phyloP scores from a whole-genome alignment of 2,888 invertebrate genomes.

The Chesias legatella region DNA sequence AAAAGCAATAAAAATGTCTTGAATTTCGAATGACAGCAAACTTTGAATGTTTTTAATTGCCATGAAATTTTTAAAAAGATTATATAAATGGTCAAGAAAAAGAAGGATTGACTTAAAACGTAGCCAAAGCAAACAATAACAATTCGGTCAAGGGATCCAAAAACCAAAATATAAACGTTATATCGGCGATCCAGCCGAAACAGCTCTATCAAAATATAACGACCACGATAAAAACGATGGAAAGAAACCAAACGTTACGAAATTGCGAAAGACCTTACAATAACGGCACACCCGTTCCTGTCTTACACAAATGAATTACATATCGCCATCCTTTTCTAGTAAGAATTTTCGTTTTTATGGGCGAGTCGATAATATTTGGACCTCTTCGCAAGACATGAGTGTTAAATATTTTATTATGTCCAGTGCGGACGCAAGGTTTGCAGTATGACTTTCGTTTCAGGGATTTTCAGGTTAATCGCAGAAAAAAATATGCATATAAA shows the following conservation, averaged over 20 bases:
- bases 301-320: conserved; percentile 47
- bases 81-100: too few species aligned
- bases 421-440: conserved; percentile 54
- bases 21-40: too few species aligned
- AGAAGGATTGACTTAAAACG: too few species aligned
- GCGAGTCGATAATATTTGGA: conserved; percentile 75
- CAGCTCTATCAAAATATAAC: conserved; percentile 80
- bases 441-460: conserved; percentile 26
- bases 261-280: conserved; percentile 76
- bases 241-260: conserved; percentile 76
- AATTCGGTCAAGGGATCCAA: conserved; percentile 44
- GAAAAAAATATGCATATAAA: not conserved
- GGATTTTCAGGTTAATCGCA: not conserved
- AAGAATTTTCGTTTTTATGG: conserved; percentile 70
- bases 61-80: not conserved
- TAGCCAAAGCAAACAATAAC: conserved; percentile 42
- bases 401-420: conserved; percentile 78
- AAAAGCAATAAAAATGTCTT: too few species aligned
- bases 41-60: too few species aligned
- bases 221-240: conserved; percentile 77
- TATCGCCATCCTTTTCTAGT: conserved; percentile 56
- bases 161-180: conserved; percentile 78
- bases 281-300: conserved; percentile 56
- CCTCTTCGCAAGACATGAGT: conserved; percentile 68
- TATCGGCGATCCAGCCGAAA: conserved; percentile 69